These are phyloP conservation scores for Drosophila birchii DNA, from an alignment of 2,888 invertebrate species.

Conservation along the genomic window DNA sequence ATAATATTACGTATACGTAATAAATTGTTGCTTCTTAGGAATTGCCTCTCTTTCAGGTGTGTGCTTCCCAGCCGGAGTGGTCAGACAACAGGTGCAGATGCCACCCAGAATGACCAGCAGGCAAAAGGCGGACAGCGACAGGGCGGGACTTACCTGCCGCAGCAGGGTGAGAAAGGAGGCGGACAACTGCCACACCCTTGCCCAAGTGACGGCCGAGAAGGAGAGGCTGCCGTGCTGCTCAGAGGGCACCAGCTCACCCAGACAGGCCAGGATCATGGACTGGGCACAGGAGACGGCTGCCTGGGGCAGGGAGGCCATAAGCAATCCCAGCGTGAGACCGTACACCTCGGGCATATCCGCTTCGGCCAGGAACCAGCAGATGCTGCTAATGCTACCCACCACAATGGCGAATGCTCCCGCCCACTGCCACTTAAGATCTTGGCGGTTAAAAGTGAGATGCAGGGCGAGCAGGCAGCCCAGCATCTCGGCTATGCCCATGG, in stretches of 20 bases:
- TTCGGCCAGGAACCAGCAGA: slow-evolving; percentile 82
- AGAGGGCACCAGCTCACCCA: slow-evolving; percentile 82
- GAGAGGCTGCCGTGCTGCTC: slow-evolving; percentile 79
- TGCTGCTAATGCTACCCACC: slow-evolving; percentile 82
- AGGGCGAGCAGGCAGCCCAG: slow-evolving; percentile 84
- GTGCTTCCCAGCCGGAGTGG: slow-evolving; percentile 31
- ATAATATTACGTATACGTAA: slow-evolving; percentile 8
- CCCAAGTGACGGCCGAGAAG: slow-evolving; percentile 83
- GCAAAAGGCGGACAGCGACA: slow-evolving; percentile 82
- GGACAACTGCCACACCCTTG: slow-evolving; percentile 83
- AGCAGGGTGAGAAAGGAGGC: slow-evolving; percentile 83
- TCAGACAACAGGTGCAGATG: slow-evolving; percentile 76
- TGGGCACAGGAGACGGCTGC: slow-evolving; percentile 83
- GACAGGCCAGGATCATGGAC: slow-evolving; percentile 83
- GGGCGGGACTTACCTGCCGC: slow-evolving; percentile 78
- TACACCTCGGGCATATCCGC: slow-evolving; percentile 73
- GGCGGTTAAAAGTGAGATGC: slow-evolving; percentile 77
- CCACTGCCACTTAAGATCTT: slow-evolving; percentile 83
- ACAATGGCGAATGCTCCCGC: slow-evolving; percentile 83
- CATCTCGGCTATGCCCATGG: slow-evolving; percentile 83
- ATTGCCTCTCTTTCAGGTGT: background rate
- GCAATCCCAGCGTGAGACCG: slow-evolving; percentile 80
- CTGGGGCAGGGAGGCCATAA: slow-evolving; percentile 83
- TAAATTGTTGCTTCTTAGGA: background rate
- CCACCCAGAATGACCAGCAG: slow-evolving; percentile 81